Evolutionary conservation across 2,797 vertebrate species (phyloP).

Genomic region (Sebastes nivosus): DNA sequence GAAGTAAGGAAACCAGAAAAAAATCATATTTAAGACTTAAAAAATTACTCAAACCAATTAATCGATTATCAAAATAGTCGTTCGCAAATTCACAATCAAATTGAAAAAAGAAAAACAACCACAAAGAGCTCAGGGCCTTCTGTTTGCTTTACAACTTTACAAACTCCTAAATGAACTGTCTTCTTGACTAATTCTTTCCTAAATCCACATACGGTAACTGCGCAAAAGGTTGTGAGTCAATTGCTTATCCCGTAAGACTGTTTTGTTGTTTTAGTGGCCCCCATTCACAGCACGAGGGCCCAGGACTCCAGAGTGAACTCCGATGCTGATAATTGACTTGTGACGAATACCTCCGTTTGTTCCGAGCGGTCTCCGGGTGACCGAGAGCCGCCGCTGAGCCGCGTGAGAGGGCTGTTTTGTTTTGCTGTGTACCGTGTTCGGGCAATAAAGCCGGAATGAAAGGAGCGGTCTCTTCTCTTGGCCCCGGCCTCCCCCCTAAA

Average conservation of each 20-base stretch:
- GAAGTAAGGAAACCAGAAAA: too few relatives aligned
- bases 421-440: constrained; percentile 66
- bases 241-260: constrained; percentile 67
- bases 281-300: constrained; percentile 66
- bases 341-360: constrained; percentile 82
- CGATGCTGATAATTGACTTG: constrained; percentile 80
- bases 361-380: constrained; percentile 73
- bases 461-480: constrained; percentile 62
- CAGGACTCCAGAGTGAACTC: constrained; percentile 65
- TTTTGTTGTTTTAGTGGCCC: constrained; percentile 64
- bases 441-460: constrained; percentile 75
- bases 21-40: too few relatives aligned
- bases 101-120: background rate
- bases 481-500: constrained; percentile 28
- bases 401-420: constrained; percentile 75
- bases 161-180: constrained; percentile 44
- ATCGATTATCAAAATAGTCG: too few relatives aligned
- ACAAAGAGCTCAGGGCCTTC: background rate
- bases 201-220: constrained; percentile 42
- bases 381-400: constrained; percentile 54
- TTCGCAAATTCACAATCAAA: background rate
- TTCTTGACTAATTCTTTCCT: constrained; percentile 23
- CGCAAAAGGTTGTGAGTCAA: constrained; percentile 69
- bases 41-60: too few relatives aligned
- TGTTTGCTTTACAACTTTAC: constrained; percentile 26